These are phyloP conservation scores for Lerista edwardsae DNA, from an alignment of 2,797 vertebrate genomes.

Conservation along the genomic window DNA sequence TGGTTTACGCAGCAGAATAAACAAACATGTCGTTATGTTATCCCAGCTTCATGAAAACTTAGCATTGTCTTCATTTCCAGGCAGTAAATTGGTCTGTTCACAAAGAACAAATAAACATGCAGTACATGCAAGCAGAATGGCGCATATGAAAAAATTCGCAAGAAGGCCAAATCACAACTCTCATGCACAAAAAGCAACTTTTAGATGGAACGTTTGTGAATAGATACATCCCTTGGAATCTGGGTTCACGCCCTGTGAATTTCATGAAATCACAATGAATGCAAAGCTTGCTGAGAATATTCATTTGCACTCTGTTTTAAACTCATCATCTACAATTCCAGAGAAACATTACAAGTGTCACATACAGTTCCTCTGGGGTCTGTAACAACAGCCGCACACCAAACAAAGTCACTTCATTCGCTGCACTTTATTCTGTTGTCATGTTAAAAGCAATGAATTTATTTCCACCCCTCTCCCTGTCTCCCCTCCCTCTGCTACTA, in stretches of 20 bases:
- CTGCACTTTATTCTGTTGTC: slow-evolving; percentile 79
- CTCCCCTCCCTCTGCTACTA: slow-evolving; percentile 71
- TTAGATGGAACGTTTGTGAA: background rate
- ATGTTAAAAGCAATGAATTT: slow-evolving; percentile 82
- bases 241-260: slow-evolving; percentile 13
- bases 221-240: slow-evolving; percentile 3
- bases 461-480: slow-evolving; percentile 73
- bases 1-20: too few species aligned
- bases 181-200: background rate
- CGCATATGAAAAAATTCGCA: background rate
- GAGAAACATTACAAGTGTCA: slow-evolving; percentile 57
- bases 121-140: background rate
- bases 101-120: background rate
- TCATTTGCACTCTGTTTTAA: slow-evolving; percentile 55
- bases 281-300: slow-evolving; percentile 18
- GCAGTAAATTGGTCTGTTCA: background rate
- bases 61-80: background rate
- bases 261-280: slow-evolving; percentile 21
- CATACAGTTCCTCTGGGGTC: slow-evolving; percentile 68
- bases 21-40: too few species aligned
- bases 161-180: background rate
- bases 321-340: slow-evolving; percentile 69
- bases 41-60: background rate
- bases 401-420: slow-evolving; percentile 75
- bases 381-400: slow-evolving; percentile 67